phyloP scores from a whole-genome alignment of 2,113 vertebrate species.

The Morone chrysops region DNA sequence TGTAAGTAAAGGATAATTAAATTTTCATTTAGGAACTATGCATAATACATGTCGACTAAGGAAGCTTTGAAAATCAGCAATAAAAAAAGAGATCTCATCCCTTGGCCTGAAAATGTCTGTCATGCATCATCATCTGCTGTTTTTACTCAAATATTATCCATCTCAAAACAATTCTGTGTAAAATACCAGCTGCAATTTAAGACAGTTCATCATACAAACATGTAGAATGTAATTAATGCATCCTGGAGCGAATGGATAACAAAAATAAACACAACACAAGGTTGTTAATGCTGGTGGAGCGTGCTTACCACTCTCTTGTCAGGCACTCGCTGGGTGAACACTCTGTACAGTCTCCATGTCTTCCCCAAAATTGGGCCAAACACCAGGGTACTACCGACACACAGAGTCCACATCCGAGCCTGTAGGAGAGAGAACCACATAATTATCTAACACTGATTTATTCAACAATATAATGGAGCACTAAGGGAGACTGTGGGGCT shows the following conservation, averaged over 20 bases:
- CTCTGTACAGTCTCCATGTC: slow-evolving; percentile 95
- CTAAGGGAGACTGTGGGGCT: neutral
- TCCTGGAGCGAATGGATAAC: neutral
- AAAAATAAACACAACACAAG: neutral
- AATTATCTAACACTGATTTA: neutral
- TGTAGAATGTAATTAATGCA: neutral
- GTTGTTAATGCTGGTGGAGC: neutral
- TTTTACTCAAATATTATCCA: neutral
- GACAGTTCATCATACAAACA: neutral
- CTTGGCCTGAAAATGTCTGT: neutral
- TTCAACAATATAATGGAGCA: neutral
- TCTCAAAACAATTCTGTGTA: neutral
- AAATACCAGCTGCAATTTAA: neutral
- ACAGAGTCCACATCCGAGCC: slow-evolving; percentile 91
- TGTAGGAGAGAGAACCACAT: slow-evolving; percentile 53
- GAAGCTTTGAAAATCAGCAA: neutral
- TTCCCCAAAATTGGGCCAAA: slow-evolving; percentile 95
- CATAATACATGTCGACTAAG: neutral
- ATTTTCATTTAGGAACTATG: neutral
- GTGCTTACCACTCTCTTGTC: slow-evolving; percentile 95
- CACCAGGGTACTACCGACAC: slow-evolving; percentile 91
- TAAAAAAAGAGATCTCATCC: neutral
- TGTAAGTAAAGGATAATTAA: neutral
- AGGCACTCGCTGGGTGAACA: slow-evolving; percentile 94
- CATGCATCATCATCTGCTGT: neutral